Conservation (phyloP, 2,888 invertebrate genomes). For the Luperina nickerlii region DNA sequence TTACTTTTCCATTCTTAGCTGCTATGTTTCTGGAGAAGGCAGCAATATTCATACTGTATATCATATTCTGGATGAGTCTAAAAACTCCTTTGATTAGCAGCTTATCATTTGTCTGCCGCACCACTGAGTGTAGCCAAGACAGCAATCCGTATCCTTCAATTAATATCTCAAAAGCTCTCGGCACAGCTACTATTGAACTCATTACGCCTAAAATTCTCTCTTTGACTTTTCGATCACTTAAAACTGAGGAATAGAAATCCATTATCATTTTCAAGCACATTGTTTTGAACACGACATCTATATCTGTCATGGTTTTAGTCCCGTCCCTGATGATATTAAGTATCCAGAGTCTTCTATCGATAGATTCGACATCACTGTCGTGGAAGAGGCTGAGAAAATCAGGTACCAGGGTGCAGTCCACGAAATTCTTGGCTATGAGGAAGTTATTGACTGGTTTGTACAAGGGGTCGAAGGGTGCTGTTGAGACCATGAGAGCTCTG, state of each 20-base stretch:
- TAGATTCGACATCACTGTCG: constrained; percentile 93
- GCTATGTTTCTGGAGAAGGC: constrained; percentile 75
- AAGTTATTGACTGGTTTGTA: constrained; percentile 95
- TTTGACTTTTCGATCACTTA: constrained; percentile 92
- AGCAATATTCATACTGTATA: constrained; percentile 78
- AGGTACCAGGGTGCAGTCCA: constrained; percentile 95
- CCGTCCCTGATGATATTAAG: constrained; percentile 94
- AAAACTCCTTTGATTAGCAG: constrained; percentile 73
- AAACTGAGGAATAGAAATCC: constrained; percentile 91
- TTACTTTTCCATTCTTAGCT: constrained; percentile 70
- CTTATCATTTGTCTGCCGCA: constrained; percentile 77
- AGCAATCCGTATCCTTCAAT: constrained; percentile 93
- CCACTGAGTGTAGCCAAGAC: constrained; percentile 91
- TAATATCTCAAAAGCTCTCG: constrained; percentile 92
- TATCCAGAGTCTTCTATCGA: constrained; percentile 94
- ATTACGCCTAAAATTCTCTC: constrained; percentile 92
- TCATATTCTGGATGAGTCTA: constrained; percentile 75
- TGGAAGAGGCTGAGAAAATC: constrained; percentile 96
- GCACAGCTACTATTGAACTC: constrained; percentile 91
- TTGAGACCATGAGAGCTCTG: constrained; percentile 92
- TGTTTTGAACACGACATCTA: constrained; percentile 93
- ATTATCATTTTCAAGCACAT: constrained; percentile 94
- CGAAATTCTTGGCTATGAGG: constrained; percentile 93
- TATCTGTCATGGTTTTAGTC: constrained; percentile 93
- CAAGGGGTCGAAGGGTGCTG: constrained; percentile 93